Evolutionary conservation across 2,113 vertebrate genomes (phyloP), one percentile per base, ranked within the genome.

Genomic region (Ophthalmolycus amberensis): DNA sequence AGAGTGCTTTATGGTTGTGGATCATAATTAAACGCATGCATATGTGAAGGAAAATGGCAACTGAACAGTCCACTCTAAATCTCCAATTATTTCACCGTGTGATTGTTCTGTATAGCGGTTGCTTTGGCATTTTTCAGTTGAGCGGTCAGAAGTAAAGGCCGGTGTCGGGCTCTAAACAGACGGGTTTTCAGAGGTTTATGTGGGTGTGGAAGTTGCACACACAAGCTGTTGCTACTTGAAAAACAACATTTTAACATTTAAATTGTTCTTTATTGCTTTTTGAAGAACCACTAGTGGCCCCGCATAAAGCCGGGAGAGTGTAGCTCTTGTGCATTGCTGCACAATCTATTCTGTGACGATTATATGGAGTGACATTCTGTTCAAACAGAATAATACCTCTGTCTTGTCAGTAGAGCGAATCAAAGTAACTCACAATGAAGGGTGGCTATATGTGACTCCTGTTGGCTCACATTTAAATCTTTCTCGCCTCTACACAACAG

Each of bases 191-290:
- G 48, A 71, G 22, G 16, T 76, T 75, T 34, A 37, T 44, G 37
- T 42, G 64, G 20, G 77, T 54, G 70, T 79, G 15, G 34, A 60
- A 64, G 78, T 54, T 58, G 60, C 9, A 63, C 25, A 78, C 32
- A 54, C 3, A 34, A 71, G 63, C 77, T 2, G 54, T 50, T 75
- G 54, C 66, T 62, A 44, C 71, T 40, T 20, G 16, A 58, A 66
- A 42, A 58, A 42, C 76, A 52, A 7, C 69, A 77, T 50, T 82
- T 72, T 50, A 70, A 80, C 72, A 60, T 83, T 80, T 27, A 68
- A 59, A 63, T 22, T 15, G 52, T 64, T 72, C 34, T 68, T 71
- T 42, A 52, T 74, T 62, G 20, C 67, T 73, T 38, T 80, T 82
- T 79, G 27, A 70, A 71, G 69, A 80, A 69, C 29, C n/a, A 10